Percentiles rank a stretch among this genome's conserved stretches.
phyloP scores from a whole-genome alignment of 1,140 invertebrate genomes.

The Zaprionus nigranus region DNA sequence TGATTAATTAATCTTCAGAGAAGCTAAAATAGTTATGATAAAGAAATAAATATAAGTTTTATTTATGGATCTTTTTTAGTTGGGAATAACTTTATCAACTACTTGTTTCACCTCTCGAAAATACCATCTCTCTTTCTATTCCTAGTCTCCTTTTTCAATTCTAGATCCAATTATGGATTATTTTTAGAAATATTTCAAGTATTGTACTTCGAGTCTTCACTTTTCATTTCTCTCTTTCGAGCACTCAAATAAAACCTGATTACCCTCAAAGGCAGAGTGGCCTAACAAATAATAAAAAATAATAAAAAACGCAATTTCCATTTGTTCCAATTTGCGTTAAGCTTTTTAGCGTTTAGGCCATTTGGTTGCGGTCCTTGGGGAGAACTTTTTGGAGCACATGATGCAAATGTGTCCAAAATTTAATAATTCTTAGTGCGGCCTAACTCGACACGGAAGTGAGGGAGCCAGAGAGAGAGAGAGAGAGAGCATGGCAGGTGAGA shows the following conservation, averaged over 20 bases:
- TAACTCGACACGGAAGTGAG: constrained; percentile 12
- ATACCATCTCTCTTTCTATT: no score
- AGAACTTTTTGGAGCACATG: constrained; percentile 13
- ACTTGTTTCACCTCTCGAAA: no score
- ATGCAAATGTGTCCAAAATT: constrained; percentile 62
- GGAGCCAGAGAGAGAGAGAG: not conserved
- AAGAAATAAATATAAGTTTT: no score
- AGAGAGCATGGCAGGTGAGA: not conserved
- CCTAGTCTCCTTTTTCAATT: not conserved
- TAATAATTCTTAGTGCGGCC: constrained; percentile 58
- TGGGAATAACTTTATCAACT: no score
- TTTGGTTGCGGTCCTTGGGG: constrained; percentile 29
- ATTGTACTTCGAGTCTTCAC: not conserved
- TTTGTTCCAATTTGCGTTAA: constrained; percentile 68
- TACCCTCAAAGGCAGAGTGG: not conserved
- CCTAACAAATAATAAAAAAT: not conserved
- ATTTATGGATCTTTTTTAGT: no score
- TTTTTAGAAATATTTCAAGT: not conserved
- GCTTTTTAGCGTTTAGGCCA: constrained; percentile 43
- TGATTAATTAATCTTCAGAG: no score
- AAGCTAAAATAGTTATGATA: no score
- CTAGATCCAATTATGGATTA: not conserved
- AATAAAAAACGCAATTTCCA: constrained; percentile 64
- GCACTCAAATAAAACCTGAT: constrained; percentile 1
- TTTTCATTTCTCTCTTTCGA: not conserved